Percentiles rank a stretch among this genome's conserved stretches.
Evolutionary conservation across 2,888 invertebrate genomes (phyloP).

Genomic region (Trachelus iudaicus): DNA sequence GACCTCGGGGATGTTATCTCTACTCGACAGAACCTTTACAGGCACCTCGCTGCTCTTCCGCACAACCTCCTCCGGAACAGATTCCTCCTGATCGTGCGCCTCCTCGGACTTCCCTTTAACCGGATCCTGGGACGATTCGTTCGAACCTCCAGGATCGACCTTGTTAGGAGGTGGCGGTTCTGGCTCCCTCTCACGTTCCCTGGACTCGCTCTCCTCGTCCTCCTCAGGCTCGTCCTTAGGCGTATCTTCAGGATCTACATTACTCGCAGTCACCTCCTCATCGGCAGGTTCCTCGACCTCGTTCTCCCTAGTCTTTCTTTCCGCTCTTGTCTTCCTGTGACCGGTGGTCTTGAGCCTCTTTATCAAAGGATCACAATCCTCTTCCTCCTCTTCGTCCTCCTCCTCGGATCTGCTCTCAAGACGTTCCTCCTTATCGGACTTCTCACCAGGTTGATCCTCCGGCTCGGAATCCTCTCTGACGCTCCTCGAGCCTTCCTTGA

Average conservation of each 20-base stretch:
- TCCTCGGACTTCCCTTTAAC: constrained; percentile 19
- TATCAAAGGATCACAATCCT: constrained; percentile 44
- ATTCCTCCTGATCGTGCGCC: constrained; percentile 35
- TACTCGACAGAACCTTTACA: constrained; percentile 21
- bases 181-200: constrained; percentile 60
- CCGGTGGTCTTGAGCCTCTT: constrained; percentile 52
- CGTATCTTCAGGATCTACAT: neutral
- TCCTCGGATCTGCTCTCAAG: constrained; percentile 19
- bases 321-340: constrained; percentile 46
- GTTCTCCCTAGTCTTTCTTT: constrained; percentile 26
- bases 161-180: constrained; percentile 55
- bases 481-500: constrained; percentile 13
- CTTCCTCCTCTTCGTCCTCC: constrained; percentile 29
- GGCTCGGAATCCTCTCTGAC: constrained; percentile 11
- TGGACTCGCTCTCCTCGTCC: constrained; percentile 52
- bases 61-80: constrained; percentile 20
- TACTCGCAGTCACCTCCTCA: constrained; percentile 17
- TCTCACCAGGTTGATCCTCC: constrained; percentile 6
- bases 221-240: constrained; percentile 19
- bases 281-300: constrained; percentile 12
- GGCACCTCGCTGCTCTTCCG: constrained; percentile 25
- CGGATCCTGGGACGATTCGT: constrained; percentile 28
- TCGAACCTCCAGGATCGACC: constrained; percentile 43
- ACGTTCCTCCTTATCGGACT: constrained; percentile 20
- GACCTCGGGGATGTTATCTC: constrained; percentile 20